These are phyloP conservation scores for Dryoscopus gambensis DNA, from an alignment of 2,113 vertebrate genomes.

Conservation along the genomic window DNA sequence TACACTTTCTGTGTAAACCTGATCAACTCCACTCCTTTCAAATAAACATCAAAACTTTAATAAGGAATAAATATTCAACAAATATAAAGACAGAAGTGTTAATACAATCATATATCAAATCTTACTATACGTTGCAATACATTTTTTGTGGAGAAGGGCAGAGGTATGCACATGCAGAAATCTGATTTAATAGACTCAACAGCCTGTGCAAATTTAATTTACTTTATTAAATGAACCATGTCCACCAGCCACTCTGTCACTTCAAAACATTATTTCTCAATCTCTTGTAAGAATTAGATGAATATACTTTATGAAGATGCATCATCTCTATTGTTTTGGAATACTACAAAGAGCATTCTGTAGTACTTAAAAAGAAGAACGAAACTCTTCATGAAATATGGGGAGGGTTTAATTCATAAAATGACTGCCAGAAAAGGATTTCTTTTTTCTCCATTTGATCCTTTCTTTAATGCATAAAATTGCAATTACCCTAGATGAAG, in stretches of 20 bases:
- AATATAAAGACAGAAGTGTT: background rate
- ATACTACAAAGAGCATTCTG: background rate
- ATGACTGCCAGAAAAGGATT: background rate
- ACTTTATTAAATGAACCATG: background rate
- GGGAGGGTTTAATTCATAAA: background rate
- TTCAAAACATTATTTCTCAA: background rate
- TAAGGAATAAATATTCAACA: background rate
- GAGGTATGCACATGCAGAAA: background rate
- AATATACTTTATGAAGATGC: background rate
- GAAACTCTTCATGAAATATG: background rate
- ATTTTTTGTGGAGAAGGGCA: background rate
- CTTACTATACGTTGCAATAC: background rate
- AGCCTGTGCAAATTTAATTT: background rate
- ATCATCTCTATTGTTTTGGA: background rate
- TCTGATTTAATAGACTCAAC: background rate
- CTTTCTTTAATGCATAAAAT: background rate
- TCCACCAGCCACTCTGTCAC: background rate
- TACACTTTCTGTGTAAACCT: background rate
- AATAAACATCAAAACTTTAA: background rate
- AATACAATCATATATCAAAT: background rate
- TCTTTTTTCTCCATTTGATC: background rate
- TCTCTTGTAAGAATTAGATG: background rate
- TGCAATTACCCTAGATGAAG: slow-evolving; percentile 56
- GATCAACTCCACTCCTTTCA: background rate
- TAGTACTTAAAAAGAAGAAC: background rate